Evolutionary conservation across 2,113 vertebrate species (phyloP), one percentile per base, ranked within the genome.

Genomic region (Tenebrosternarchus preto): DNA sequence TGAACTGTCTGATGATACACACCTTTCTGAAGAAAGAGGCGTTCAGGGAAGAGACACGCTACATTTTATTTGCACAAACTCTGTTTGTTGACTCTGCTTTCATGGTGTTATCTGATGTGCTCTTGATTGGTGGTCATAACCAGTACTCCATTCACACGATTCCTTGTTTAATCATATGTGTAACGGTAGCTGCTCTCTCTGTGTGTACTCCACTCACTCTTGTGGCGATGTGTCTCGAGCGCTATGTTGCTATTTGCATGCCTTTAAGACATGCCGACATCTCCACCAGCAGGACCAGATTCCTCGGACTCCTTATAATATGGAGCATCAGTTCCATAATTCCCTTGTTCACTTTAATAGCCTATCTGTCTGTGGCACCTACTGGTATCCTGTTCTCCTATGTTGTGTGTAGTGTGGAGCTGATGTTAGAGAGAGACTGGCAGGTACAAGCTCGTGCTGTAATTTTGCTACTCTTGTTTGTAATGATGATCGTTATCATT

Each of bases 11-110:
- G 9, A 87, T 85, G 73, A 78, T 87, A 17, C 80, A 66, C 43
- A 79, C 78, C 8, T 85, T 80, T 68, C 74, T 87, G 68, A 85
- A 77, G 25, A 86, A 74, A 57, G 59, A 83, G 39, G 6, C 11
- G 22, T 77, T 84, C 60, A 66, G 73, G 11, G 43, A 74, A 16
- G 71, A 78, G 2, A 79, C 78, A 0, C 82, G 84, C 1, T 87
- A 87, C 55, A 53, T 87, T 56, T 77, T 87, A 12, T 88, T 88
- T 24, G 77, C 80, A 61, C 84, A 88, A 56, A 85, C 76, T 12
- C 74, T 88, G 2, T 77, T 87, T 43, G 83, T 24, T 29, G 87
- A 88, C 36, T 46, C 79, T 1, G 27, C 57, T 16, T 31, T 81
- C 19, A 76, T 88, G 27, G 5, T 80, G 9, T 31, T 81, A 6